A percentile compares a stretch with the other conserved stretches of the same genome.
These are phyloP conservation scores for Synergus gifuensis DNA, from an alignment of 2,888 invertebrate species.

Conservation along the genomic window DNA sequence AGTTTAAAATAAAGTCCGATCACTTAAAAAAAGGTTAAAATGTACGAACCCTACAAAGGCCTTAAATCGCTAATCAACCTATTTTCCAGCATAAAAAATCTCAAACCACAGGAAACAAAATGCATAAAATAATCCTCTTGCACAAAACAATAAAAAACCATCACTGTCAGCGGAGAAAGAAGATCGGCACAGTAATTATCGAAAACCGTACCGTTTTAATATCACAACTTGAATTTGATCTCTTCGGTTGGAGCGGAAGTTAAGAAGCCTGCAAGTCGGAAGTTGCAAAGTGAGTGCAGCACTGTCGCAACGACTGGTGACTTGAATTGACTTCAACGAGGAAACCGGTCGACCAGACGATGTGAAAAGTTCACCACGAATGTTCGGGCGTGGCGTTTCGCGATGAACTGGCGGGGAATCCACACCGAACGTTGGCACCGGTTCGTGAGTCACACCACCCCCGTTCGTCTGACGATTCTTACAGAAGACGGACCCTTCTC, in stretches of 20 bases:
- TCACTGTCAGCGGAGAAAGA: not conserved
- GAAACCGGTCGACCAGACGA: not conserved
- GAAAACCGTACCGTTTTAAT: not conserved
- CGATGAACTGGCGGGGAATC: constrained; percentile 74
- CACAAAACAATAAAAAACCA: constrained; percentile 18
- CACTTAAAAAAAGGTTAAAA: not conserved
- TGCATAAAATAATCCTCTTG: constrained; percentile 20
- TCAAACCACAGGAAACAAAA: constrained; percentile 13
- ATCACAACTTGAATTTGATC: not conserved
- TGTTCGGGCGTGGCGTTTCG: constrained; percentile 77
- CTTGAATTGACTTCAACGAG: not conserved
- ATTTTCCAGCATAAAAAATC: not conserved
- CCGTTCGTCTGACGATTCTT: constrained; percentile 56
- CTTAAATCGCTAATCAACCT: not conserved
- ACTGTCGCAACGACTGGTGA: not conserved
- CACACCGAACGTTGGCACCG: constrained; percentile 65
- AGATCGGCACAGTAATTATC: not conserved
- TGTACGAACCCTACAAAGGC: constrained; percentile 19
- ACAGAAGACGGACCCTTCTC: constrained; percentile 47
- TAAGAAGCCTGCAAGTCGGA: not conserved
- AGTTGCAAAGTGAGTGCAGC: constrained; percentile 13
- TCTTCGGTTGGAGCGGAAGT: not conserved
- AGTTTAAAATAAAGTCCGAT: not conserved
- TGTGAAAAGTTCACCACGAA: constrained; percentile 52
- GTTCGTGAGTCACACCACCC: constrained; percentile 73